Evolutionary conservation across 2,113 vertebrate species (phyloP).

Genomic region (Pyxicephalus adspersus): DNA sequence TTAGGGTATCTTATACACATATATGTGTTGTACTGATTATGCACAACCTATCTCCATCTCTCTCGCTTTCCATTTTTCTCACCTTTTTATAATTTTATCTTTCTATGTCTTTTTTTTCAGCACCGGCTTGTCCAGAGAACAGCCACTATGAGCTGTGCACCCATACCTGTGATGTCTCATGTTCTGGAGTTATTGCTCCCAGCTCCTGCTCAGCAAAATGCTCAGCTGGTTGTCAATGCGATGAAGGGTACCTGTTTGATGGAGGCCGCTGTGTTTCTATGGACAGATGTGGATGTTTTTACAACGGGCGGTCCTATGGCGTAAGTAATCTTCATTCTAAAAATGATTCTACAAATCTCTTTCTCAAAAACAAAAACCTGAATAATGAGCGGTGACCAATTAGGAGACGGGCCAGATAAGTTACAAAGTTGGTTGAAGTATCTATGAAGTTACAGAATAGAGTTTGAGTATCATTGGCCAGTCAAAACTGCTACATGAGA

Average conservation of each 20-base stretch:
- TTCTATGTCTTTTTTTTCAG: slow-evolving; percentile 8
- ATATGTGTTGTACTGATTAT: too few species aligned
- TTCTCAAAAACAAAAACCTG: too few species aligned
- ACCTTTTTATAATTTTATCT: neutral
- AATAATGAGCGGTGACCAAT: too few species aligned
- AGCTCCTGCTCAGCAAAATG: slow-evolving; percentile 60
- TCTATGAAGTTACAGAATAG: too few species aligned
- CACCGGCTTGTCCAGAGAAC: slow-evolving; percentile 61
- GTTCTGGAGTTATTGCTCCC: slow-evolving; percentile 61
- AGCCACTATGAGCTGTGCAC: slow-evolving; percentile 73
- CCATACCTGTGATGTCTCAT: slow-evolving; percentile 67
- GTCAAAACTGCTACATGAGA: too few species aligned
- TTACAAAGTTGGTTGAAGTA: too few species aligned
- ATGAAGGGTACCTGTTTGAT: slow-evolving; percentile 58
- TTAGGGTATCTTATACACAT: too few species aligned
- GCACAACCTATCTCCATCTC: neutral
- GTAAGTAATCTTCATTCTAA: slow-evolving; percentile 57
- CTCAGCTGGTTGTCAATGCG: slow-evolving; percentile 68
- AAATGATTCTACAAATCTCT: too few species aligned
- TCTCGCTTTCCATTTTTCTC: neutral
- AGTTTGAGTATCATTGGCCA: too few species aligned
- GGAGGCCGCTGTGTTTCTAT: slow-evolving; percentile 52
- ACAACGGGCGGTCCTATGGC: slow-evolving; percentile 59
- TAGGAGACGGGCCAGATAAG: too few species aligned
- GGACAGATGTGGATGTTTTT: slow-evolving; percentile 60